phyloP scores from a whole-genome alignment of 2,888 invertebrate genomes.

The Epirrhoe alternata region DNA sequence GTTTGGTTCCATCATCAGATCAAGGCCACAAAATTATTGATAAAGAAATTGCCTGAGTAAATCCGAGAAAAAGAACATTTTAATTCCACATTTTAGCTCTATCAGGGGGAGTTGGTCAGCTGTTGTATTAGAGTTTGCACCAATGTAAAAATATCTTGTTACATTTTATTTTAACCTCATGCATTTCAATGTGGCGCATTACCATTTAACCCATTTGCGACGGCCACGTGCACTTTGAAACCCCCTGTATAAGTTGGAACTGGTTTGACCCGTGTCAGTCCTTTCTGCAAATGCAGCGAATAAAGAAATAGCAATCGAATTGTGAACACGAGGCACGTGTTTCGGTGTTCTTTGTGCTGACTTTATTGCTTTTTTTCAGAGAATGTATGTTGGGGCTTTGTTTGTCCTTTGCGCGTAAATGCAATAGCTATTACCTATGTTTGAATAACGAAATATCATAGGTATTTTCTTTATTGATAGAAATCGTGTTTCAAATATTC shows the following conservation, averaged over 20 bases:
- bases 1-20: no score
- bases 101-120: not conserved
- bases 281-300: slow-evolving; percentile 16
- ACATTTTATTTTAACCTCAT: slow-evolving; percentile 1
- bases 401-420: not conserved
- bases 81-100: no score
- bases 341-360: slow-evolving; percentile 16
- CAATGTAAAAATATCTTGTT: not conserved
- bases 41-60: no score
- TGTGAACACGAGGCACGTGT: slow-evolving; percentile 18
- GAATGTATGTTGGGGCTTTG: not conserved
- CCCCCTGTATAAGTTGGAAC: slow-evolving; percentile 22
- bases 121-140: not conserved
- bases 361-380: not conserved
- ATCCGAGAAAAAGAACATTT: no score
- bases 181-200: slow-evolving; percentile 20
- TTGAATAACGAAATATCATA: slow-evolving; percentile 8
- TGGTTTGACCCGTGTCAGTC: slow-evolving; percentile 25
- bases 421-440: slow-evolving; percentile 3
- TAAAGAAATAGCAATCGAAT: slow-evolving; percentile 22
- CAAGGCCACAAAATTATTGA: no score
- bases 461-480: not conserved
- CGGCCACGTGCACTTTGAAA: slow-evolving; percentile 25
- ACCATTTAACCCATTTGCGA: slow-evolving; percentile 26
- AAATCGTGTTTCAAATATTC: slow-evolving; percentile 7